Evolutionary conservation across 1,140 invertebrate species (phyloP).

Genomic region (Hylyphantes graminicola): DNA sequence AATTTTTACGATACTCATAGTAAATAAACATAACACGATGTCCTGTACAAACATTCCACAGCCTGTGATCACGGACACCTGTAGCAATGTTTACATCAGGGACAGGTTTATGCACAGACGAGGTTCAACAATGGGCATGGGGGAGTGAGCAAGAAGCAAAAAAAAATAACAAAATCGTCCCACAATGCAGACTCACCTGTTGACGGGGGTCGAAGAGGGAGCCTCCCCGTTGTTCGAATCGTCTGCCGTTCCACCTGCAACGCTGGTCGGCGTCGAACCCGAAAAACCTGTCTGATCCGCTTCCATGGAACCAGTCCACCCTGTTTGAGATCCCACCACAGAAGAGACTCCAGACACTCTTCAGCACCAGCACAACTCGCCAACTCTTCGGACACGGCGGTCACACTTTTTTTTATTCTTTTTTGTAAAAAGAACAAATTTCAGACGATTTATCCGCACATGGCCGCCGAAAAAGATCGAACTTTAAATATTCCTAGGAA

Average conservation of each 20-base stretch:
- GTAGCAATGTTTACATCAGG: too few relatives aligned
- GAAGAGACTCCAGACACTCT: slow-evolving; percentile 27
- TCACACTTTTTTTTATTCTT: not conserved
- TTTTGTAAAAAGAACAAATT: not conserved
- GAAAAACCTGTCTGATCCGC: slow-evolving; percentile 58
- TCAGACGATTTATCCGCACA: too few relatives aligned
- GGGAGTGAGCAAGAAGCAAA: not conserved
- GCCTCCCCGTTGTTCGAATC: slow-evolving; percentile 31
- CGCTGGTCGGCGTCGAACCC: slow-evolving; percentile 51
- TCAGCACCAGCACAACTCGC: slow-evolving; percentile 19
- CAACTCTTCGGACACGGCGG: not conserved
- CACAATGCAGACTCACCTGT: slow-evolving; percentile 43
- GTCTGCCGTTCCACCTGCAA: slow-evolving; percentile 51
- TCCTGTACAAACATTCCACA: too few relatives aligned
- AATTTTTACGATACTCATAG: too few relatives aligned
- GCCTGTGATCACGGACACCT: too few relatives aligned
- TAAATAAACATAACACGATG: too few relatives aligned
- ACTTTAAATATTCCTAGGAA: not conserved
- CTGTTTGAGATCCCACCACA: slow-evolving; percentile 33
- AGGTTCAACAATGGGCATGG: too few relatives aligned
- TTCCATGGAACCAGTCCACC: slow-evolving; percentile 57
- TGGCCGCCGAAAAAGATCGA: not conserved
- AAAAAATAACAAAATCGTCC: slow-evolving; percentile 23
- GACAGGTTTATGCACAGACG: too few relatives aligned
- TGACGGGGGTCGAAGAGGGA: slow-evolving; percentile 28